Conservation (phyloP, 2,888 invertebrate species). For the Stratiomys singularior region DNA sequence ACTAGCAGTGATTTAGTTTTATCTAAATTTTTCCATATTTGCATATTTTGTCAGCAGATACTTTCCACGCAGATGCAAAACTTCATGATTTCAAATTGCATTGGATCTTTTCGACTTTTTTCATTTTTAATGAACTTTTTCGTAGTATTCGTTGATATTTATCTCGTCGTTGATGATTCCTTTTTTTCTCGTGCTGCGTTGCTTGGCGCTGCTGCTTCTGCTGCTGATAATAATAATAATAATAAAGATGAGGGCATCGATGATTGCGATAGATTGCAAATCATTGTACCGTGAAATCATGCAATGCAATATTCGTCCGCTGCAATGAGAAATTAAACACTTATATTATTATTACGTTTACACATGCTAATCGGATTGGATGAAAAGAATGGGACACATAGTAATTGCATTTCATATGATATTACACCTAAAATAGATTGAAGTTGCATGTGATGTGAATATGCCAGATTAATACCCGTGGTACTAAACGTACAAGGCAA, state of each 20-base stretch:
- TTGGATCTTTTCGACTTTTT: constrained; percentile 17
- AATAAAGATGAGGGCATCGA: constrained; percentile 10
- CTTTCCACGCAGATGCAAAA: neutral
- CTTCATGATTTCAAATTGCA: neutral
- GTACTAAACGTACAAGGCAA: too few species aligned
- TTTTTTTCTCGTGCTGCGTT: neutral
- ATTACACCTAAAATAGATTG: too few species aligned
- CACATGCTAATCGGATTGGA: neutral
- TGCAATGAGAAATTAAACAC: constrained; percentile 4
- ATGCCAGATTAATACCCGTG: too few species aligned
- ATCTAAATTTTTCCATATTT: constrained; percentile 21
- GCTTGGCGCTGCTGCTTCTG: neutral
- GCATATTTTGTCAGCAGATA: neutral
- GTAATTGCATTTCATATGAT: too few species aligned
- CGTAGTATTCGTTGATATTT: constrained; percentile 11
- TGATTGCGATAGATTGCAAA: neutral
- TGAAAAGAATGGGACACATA: neutral
- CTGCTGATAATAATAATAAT: neutral
- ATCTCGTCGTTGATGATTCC: neutral
- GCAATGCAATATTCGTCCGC: neutral
- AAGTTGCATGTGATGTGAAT: too few species aligned
- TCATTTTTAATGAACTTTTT: constrained; percentile 4
- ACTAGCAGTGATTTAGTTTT: neutral
- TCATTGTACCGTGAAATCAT: constrained; percentile 11
- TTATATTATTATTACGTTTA: neutral